Conservation (phyloP, 2,113 vertebrate genomes). For the Poeciliopsis retropinna region DNA sequence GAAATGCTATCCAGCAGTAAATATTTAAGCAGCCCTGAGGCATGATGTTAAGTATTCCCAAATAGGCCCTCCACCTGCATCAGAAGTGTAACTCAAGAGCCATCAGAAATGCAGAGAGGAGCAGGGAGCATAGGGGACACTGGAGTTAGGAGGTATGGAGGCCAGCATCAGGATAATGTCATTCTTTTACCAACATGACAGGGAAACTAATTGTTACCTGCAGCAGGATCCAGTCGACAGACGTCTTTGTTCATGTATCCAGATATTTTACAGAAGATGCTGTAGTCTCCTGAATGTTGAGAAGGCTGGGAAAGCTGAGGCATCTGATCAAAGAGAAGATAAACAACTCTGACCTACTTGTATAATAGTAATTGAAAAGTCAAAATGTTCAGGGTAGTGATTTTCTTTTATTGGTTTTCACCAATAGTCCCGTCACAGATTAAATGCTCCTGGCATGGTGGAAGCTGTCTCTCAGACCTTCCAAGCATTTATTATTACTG, state of each 20-base stretch:
- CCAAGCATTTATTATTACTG: slow-evolving; percentile 6
- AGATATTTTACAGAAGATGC: neutral
- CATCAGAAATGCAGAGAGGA: slow-evolving; percentile 20
- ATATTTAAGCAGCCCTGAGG: slow-evolving; percentile 79
- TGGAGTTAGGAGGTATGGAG: neutral
- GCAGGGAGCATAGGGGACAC: neutral
- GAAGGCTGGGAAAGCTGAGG: neutral
- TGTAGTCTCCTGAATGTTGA: neutral
- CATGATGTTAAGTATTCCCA: slow-evolving; percentile 55
- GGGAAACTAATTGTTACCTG: neutral
- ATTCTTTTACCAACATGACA: neutral
- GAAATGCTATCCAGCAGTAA: slow-evolving; percentile 73
- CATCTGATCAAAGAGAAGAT: neutral
- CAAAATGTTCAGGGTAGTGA: neutral
- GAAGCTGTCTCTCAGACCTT: neutral
- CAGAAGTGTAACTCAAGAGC: slow-evolving; percentile 36
- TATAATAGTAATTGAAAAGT: neutral
- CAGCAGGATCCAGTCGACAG: neutral
- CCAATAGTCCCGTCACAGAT: neutral
- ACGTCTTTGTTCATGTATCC: neutral
- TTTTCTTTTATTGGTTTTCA: slow-evolving; percentile 9
- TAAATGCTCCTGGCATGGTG: neutral
- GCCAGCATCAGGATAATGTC: slow-evolving; percentile 8
- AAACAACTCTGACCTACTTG: slow-evolving; percentile 9
- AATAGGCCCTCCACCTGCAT: slow-evolving; percentile 57